Percentiles rank a stretch among this genome's conserved stretches.
Conservation (phyloP, 2,888 invertebrate genomes). For the Lobophora halterata region DNA sequence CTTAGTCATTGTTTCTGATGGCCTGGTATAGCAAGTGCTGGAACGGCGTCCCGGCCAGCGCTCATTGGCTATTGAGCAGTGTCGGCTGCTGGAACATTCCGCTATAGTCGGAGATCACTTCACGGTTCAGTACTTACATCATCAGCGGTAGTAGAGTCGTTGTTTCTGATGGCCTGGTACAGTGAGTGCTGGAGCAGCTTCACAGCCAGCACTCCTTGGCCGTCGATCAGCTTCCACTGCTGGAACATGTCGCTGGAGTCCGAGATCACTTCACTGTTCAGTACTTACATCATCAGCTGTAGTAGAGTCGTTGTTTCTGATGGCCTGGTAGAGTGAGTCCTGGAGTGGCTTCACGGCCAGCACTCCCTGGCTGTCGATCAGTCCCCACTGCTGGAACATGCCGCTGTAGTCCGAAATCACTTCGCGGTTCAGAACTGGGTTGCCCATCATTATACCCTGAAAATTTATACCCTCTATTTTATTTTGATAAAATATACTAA, state of each 20-base stretch:
- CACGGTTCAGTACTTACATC: too few species aligned
- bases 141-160: constrained; percentile 62
- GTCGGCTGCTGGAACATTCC: too few species aligned
- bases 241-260: constrained; percentile 66
- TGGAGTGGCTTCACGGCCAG: constrained; percentile 53
- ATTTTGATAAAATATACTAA: neutral
- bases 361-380: constrained; percentile 71
- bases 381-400: constrained; percentile 72
- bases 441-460: constrained; percentile 77
- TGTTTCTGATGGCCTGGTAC: too few species aligned
- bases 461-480: constrained; percentile 10
- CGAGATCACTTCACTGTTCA: constrained; percentile 64
- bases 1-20: too few species aligned
- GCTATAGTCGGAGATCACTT: too few species aligned
- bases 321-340: constrained; percentile 67
- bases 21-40: too few species aligned
- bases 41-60: too few species aligned
- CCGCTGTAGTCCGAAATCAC: constrained; percentile 67
- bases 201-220: too few species aligned
- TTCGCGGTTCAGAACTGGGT: constrained; percentile 72
- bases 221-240: too few species aligned
- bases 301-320: constrained; percentile 38
- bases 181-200: too few species aligned
- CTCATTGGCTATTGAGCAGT: too few species aligned
- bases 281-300: constrained; percentile 67